Evolutionary conservation across 2,888 invertebrate genomes (phyloP), one percentile per base, ranked within the genome.

Genomic region (Pristionchus fissidentatus): DNA sequence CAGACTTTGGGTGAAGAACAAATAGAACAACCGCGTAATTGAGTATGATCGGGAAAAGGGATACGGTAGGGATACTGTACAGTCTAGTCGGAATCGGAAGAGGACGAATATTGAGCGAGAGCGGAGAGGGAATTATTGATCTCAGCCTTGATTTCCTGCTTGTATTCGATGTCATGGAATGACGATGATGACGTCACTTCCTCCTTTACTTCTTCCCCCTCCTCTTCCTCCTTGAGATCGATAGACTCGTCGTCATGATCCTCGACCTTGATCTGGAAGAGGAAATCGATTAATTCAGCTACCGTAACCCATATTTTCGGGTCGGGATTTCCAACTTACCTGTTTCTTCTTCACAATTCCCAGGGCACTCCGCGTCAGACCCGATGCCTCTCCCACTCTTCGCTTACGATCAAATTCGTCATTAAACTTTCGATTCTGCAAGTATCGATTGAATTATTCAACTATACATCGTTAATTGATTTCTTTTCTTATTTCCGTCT

Each of bases 261-360:
- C 38, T 79, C 79, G 29, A 57, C 13, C 57, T 79, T 79, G 26
- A 79, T 19, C 79, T 79, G 79, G 3, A 78, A n/a, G n/a, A 15
- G 8, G n/a, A n/a, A 55, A 55, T 78, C 49, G 46, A 75, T 75
- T 19, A n/a, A 29, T 46, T 29, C 4, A 62, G 43, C 26, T 46
- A 26, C 49, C 43, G 46, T 75, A 46, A 75, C 13, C 32, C 26
- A 66, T n/a, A 73, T 19, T 41, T 26, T 73, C n/a, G 19, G 62
- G 26, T n/a, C n/a, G n/a, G n/a, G 62, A n/a, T 15, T 26, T 60
- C 19, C 13, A 57, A 8, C 55, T 35, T 46, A 81, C 80, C 62
- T 79, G 41, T 41, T 81, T 81, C 80, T 81, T 81, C 80, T 81
- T 81, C 4, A 81, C 62, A n/a, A 81, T 81, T 60, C 80, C 80